These are phyloP conservation scores for Nannoperca obscura DNA, from an alignment of 2,797 vertebrate genomes.

Conservation along the genomic window DNA sequence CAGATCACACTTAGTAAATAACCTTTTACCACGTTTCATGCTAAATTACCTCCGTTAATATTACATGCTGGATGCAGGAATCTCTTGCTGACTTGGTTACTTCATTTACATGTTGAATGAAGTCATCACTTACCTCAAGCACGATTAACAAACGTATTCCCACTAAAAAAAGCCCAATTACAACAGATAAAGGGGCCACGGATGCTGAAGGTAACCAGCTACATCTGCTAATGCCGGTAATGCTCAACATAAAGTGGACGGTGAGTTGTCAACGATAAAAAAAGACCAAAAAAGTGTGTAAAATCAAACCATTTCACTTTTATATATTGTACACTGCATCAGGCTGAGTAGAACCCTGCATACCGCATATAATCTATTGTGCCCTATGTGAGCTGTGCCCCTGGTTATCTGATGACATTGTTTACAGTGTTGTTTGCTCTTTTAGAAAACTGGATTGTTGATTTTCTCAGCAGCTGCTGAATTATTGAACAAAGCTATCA, in stretches of 20 bases:
- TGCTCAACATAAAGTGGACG: constrained; percentile 2
- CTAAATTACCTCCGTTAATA: constrained; percentile 74
- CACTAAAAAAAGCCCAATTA: constrained; percentile 45
- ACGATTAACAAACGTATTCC: constrained; percentile 55
- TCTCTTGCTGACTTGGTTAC: constrained; percentile 39
- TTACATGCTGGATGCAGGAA: constrained; percentile 41
- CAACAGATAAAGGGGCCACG: constrained; percentile 30
- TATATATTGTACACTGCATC: background rate
- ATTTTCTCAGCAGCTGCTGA: constrained; percentile 75
- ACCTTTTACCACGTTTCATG: constrained; percentile 68
- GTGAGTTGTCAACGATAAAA: background rate
- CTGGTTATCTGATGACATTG: constrained; percentile 48
- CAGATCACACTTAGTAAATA: constrained; percentile 65
- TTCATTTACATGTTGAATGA: constrained; percentile 72
- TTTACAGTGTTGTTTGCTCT: constrained; percentile 47
- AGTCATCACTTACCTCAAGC: constrained; percentile 66
- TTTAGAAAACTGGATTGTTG: constrained; percentile 58
- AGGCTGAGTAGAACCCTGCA: constrained; percentile 1
- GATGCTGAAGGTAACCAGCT: constrained; percentile 27
- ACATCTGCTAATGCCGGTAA: background rate
- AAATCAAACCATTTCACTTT: constrained; percentile 4
- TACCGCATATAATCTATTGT: background rate
- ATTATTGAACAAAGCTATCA: constrained; percentile 80
- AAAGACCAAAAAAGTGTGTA: background rate
- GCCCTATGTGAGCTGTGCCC: background rate